Percentiles rank a stretch among this genome's conserved stretches.
These are phyloP conservation scores for Conus ventricosus DNA, from an alignment of 1,140 invertebrate genomes.

Conservation along the genomic window DNA sequence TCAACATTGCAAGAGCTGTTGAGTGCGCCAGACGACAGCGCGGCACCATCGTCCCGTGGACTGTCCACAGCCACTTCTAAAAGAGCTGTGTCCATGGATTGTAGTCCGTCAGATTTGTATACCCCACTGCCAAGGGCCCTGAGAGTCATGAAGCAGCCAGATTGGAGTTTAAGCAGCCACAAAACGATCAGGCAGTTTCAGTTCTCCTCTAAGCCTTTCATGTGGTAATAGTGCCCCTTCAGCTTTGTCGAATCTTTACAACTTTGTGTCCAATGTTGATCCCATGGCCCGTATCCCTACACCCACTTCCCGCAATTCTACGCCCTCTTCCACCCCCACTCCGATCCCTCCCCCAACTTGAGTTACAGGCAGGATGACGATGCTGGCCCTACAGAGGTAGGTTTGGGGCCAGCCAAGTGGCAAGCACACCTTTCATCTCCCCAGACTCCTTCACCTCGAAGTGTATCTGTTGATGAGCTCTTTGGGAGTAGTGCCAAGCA, in stretches of 20 bases:
- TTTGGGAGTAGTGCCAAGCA: neutral
- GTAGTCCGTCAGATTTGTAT: neutral
- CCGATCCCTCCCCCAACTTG: slow-evolving; percentile 16
- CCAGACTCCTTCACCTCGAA: neutral
- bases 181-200: slow-evolving; percentile 18
- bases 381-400: neutral
- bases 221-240: neutral
- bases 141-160: neutral
- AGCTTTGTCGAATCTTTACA: slow-evolving; percentile 41
- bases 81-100: slow-evolving; percentile 25
- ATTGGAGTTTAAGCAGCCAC: slow-evolving; percentile 21
- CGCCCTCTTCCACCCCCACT: slow-evolving; percentile 25
- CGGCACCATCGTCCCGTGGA: too few species aligned
- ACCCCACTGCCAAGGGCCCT: neutral
- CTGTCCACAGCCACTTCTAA: neutral
- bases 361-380: neutral
- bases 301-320: slow-evolving; percentile 28
- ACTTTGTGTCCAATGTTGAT: slow-evolving; percentile 42
- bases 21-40: neutral
- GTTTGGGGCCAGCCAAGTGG: neutral
- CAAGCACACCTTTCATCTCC: slow-evolving; percentile 1
- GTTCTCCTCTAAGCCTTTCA: neutral
- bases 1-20: slow-evolving; percentile 28
- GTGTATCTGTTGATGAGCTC: neutral
- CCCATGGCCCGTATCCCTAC: slow-evolving; percentile 14